Evolutionary conservation across 2,888 invertebrate species (phyloP).

Genomic region (Serripes groenlandicus): DNA sequence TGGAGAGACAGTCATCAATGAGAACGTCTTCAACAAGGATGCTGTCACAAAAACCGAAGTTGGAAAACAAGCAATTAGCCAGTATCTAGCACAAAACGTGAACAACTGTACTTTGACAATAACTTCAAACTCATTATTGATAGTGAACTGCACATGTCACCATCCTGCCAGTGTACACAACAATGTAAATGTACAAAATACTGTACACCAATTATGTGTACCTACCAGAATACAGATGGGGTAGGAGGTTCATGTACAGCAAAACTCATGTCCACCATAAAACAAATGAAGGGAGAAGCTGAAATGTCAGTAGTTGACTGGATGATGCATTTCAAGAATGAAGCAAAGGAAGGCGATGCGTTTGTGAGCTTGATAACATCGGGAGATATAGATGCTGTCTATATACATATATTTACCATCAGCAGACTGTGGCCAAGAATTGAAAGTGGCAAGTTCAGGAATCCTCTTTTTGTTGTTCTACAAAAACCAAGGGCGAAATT

Average conservation of each 20-base stretch:
- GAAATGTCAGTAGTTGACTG: slow-evolving; percentile 34
- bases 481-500: slow-evolving; percentile 23
- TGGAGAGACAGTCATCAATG: slow-evolving; percentile 24
- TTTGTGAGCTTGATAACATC: slow-evolving; percentile 17
- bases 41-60: slow-evolving; percentile 18
- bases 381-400: slow-evolving; percentile 47
- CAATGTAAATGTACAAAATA: not conserved
- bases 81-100: slow-evolving; percentile 35
- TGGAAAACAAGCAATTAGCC: slow-evolving; percentile 32
- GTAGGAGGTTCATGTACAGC: not conserved
- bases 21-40: slow-evolving; percentile 23
- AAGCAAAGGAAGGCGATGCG: not conserved
- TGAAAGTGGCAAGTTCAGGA: slow-evolving; percentile 12
- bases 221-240: no score
- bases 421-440: slow-evolving; percentile 9
- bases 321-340: not conserved
- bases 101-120: not conserved
- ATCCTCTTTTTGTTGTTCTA: slow-evolving; percentile 22
- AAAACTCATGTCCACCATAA: no score
- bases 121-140: slow-evolving; percentile 22
- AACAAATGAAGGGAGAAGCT: slow-evolving; percentile 21
- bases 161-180: slow-evolving; percentile 4
- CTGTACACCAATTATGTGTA: slow-evolving; percentile 20
- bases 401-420: slow-evolving; percentile 28
- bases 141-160: slow-evolving; percentile 21